These are phyloP conservation scores for Beroe forskalii DNA, from an alignment of 37 sponge, comb jelly and placozoan species.

Conservation along the genomic window DNA sequence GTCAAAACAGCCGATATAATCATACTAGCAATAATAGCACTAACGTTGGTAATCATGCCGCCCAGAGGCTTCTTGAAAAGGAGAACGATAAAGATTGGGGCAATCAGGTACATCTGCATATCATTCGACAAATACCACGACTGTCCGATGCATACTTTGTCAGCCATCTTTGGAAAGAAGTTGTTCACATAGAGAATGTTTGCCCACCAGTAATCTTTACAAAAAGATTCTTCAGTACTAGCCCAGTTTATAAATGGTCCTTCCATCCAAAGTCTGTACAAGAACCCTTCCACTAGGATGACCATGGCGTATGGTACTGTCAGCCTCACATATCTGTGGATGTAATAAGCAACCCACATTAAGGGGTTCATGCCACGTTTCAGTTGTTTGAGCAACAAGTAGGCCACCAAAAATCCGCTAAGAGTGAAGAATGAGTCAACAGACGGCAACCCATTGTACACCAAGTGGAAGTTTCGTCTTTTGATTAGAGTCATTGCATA, in stretches of 20 bases:
- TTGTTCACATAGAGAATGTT: conserved; percentile 43
- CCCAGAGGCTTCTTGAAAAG: not conserved
- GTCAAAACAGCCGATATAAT: not conserved
- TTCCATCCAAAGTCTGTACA: not conserved
- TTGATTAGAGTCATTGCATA: not conserved
- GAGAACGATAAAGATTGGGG: conserved; percentile 28
- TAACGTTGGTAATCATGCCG: not conserved
- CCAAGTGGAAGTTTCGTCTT: not conserved
- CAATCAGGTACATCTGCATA: conserved; percentile 43
- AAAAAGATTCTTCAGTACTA: not conserved
- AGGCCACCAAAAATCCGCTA: conserved; percentile 42
- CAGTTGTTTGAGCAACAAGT: conserved; percentile 14
- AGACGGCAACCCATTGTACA: conserved; percentile 4
- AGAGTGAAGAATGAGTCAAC: conserved; percentile 35
- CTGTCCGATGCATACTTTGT: not conserved
- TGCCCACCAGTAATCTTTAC: conserved; percentile 55
- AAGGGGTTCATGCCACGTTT: not conserved
- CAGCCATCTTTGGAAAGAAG: not conserved
- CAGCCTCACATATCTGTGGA: conserved; percentile 41
- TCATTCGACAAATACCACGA: conserved; percentile 44
- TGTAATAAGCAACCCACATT: conserved; percentile 19
- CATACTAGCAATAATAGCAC: not conserved
- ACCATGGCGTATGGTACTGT: conserved; percentile 4
- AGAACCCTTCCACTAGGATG: conserved; percentile 9
- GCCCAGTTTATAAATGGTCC: not conserved